Conservation (phyloP, 2,113 vertebrate species). For the Lutjanus erythropterus region DNA sequence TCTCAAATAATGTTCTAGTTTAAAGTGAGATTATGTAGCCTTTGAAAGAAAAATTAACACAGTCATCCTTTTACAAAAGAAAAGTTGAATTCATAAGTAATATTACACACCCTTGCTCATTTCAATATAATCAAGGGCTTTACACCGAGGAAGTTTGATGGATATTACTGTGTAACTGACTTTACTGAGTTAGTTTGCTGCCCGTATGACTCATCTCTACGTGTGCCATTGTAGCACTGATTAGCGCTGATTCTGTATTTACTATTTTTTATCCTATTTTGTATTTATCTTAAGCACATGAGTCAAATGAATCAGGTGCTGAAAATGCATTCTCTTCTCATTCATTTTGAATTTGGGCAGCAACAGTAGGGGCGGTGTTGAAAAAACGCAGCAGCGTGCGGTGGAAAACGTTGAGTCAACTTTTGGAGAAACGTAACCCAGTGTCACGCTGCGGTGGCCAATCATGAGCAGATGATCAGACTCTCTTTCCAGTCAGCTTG, state of each 20-base stretch:
- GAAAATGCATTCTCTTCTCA: too few relatives aligned
- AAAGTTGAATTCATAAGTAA: neutral
- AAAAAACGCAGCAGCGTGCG: too few relatives aligned
- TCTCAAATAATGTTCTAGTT: neutral
- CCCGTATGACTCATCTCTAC: neutral
- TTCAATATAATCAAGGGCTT: neutral
- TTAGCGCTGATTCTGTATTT: neutral
- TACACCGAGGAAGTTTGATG: neutral
- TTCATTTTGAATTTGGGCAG: too few relatives aligned
- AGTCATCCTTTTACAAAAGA: neutral
- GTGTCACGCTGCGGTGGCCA: too few relatives aligned
- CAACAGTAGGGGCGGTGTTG: too few relatives aligned
- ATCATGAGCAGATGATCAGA: too few relatives aligned
- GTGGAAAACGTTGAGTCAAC: too few relatives aligned
- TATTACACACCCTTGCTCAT: neutral
- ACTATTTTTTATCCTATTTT: neutral
- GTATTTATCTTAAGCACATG: neutral
- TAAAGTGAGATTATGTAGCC: neutral
- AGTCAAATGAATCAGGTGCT: neutral
- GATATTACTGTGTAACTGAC: neutral
- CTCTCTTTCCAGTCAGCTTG: too few relatives aligned
- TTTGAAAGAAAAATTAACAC: constrained; percentile 4
- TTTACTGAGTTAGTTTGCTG: neutral
- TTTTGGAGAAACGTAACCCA: too few relatives aligned
- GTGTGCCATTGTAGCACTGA: neutral